A percentile compares a stretch with the other conserved stretches of the same genome.
Conservation (phyloP, 2,113 vertebrate species). For the Xiphorhynchus elegans region DNA sequence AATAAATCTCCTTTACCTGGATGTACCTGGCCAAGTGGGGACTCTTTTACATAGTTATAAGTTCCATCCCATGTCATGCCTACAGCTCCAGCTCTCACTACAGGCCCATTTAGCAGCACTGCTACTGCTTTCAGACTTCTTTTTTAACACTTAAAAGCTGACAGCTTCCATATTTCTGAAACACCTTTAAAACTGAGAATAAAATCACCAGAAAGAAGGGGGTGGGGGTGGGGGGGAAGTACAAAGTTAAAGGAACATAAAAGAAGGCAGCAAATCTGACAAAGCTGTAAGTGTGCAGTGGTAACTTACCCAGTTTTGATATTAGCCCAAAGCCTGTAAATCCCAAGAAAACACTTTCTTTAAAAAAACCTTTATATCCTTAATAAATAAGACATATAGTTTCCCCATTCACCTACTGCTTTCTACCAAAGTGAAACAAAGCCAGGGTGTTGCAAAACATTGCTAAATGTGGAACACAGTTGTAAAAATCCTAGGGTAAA, state of each 20-base stretch:
- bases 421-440: background rate
- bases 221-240: accelerated
- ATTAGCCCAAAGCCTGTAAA: background rate
- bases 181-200: background rate
- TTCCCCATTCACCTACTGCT: background rate
- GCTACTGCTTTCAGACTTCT: background rate
- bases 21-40: background rate
- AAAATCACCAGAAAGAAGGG: background rate
- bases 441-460: background rate
- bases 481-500: background rate
- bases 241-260: background rate
- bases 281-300: background rate
- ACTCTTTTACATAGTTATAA: background rate
- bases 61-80: background rate
- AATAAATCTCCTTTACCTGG: background rate
- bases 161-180: background rate
- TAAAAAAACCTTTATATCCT: background rate
- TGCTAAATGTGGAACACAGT: background rate
- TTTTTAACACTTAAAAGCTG: background rate
- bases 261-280: background rate
- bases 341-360: background rate
- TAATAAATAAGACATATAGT: background rate
- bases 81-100: background rate
- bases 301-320: background rate
- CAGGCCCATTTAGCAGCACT: background rate